phyloP scores from a whole-genome alignment of 2,888 invertebrate species.

The Idaea aversata region DNA sequence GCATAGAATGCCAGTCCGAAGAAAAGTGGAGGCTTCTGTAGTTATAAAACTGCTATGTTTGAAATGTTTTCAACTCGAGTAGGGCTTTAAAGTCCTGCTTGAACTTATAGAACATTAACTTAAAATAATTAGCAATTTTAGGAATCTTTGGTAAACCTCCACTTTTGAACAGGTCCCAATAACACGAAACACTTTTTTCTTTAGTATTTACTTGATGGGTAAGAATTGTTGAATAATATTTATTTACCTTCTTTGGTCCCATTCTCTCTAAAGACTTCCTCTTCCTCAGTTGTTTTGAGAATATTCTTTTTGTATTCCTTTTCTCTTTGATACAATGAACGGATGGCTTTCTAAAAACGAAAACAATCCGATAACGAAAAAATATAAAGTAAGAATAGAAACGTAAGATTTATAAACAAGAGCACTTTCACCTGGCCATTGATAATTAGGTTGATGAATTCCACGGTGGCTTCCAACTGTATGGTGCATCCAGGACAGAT shows the following conservation, averaged over 20 bases:
- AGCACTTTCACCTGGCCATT: conserved; percentile 80
- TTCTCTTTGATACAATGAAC: conserved; percentile 61
- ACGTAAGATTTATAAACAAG: conserved; percentile 7
- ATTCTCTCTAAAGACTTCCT: conserved; percentile 51
- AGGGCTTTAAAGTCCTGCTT: too few relatives aligned
- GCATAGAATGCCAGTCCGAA: too few relatives aligned
- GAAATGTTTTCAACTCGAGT: too few relatives aligned
- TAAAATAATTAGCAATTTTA: too few relatives aligned
- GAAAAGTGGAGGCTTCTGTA: too few relatives aligned
- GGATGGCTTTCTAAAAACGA: conserved; percentile 63
- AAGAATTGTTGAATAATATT: too few relatives aligned
- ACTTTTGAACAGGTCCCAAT: too few relatives aligned
- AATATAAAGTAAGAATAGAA: neutral
- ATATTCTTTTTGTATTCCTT: conserved; percentile 62
- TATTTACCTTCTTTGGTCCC: conserved; percentile 18
- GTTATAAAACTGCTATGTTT: too few relatives aligned
- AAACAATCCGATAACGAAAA: neutral
- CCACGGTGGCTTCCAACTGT: conserved; percentile 86
- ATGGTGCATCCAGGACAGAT: conserved; percentile 89
- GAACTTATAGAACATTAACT: too few relatives aligned
- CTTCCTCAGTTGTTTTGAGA: conserved; percentile 37
- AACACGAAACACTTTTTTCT: too few relatives aligned
- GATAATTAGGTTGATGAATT: conserved; percentile 86
- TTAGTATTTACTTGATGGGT: too few relatives aligned
- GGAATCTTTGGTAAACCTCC: too few relatives aligned